These are phyloP conservation scores for Ailuropoda melanoleuca DNA, from an alignment of 2,113 vertebrate species.

Conservation along the genomic window DNA sequence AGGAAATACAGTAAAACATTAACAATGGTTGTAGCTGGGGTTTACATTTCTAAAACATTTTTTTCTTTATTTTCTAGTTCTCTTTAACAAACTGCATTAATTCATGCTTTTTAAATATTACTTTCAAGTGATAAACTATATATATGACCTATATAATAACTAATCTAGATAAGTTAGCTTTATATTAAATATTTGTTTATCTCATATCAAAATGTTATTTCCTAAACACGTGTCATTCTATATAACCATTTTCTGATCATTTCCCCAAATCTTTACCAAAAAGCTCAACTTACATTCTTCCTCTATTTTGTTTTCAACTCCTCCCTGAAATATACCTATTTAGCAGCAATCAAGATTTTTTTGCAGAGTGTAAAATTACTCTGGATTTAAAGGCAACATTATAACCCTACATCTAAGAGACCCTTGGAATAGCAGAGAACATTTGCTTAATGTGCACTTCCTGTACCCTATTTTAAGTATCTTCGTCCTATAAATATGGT, in stretches of 20 bases:
- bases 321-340: not conserved
- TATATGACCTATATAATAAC: not conserved
- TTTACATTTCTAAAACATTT: not conserved
- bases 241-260: not conserved
- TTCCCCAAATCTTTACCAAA: slow-evolving; percentile 22
- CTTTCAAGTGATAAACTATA: slow-evolving; percentile 22
- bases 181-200: not conserved
- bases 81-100: slow-evolving; percentile 10
- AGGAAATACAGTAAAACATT: not conserved
- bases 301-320: slow-evolving; percentile 18
- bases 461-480: not conserved
- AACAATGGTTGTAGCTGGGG: not conserved
- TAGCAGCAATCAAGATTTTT: slow-evolving; percentile 3
- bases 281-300: not conserved
- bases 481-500: not conserved
- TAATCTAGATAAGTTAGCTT: not conserved
- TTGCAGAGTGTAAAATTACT: not conserved
- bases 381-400: slow-evolving; percentile 35
- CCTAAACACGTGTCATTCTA: not conserved
- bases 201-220: slow-evolving; percentile 16
- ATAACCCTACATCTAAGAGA: slow-evolving; percentile 4
- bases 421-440: not conserved
- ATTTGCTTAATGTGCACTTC: not conserved
- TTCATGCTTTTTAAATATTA: not conserved
- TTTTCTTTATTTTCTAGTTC: not conserved